Base-by-base conservation (phyloP, 2,888 invertebrate species). In the Theretra japonica region DNA sequence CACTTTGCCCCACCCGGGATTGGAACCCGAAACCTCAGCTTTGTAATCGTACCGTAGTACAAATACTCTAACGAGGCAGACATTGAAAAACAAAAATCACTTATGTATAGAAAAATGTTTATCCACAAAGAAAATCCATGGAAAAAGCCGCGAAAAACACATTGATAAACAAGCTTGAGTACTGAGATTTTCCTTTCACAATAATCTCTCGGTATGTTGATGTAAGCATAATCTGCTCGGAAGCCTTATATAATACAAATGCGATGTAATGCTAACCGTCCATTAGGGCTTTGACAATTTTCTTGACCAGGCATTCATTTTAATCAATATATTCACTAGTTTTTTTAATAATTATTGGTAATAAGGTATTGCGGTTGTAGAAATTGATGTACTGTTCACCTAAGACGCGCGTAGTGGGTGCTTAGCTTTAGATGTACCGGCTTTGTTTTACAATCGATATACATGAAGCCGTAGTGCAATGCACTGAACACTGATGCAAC, bases 381-480 rank as follows among this genome's bases (percentile, higher is more conserved):
- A 41, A 15, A 41, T 41, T 41, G 41, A 41, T 41, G 2, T 15
- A 41, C 15, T 11, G 11, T 41, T 2, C 11, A 2, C 2, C 11
- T 41, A 3, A 41, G 11, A 41, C 15, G 11, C 11, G 41, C 15
- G 11, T 58, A 23, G 58, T 58, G 58, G 23, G 58, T 25, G 23
- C 11, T 25, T 15, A 58, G 8, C 58, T 15, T 58, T 25, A 56
- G 23, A 21, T n/a, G n/a, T n/a, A 58, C 25, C 25, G 17, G 17
- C 8, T 58, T 58, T 58, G 15, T 17, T 23, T 58, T 58, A 25
- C 15, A 25, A 58, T 58, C 58, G 58, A 28, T 58, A 25, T 28
- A 58, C 23, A 58, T 25, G 41, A 58, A 58, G 58, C 58, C 58
- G 17, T 58, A 58, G 58, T 58, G 58, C 58, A 58, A 58, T 58